Evolutionary conservation across 2,888 invertebrate species (phyloP).

Genomic region (Tinea trinotella): DNA sequence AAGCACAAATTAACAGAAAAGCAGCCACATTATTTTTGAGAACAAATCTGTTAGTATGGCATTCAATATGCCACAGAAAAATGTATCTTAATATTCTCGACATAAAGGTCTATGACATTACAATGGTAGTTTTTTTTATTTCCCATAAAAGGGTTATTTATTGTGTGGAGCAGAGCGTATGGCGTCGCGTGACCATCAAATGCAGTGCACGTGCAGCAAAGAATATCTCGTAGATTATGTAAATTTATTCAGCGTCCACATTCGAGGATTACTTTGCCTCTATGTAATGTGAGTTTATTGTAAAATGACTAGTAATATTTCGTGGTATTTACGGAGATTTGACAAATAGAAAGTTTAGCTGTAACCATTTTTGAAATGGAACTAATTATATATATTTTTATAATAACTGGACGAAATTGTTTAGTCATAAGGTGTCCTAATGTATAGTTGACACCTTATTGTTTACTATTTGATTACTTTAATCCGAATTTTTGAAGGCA

Average conservation of each 20-base stretch:
- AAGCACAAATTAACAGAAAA: too few relatives aligned
- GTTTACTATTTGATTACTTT: too few relatives aligned
- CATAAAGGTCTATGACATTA: not conserved
- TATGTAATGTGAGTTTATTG: not conserved
- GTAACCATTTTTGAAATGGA: too few relatives aligned
- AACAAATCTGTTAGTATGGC: not conserved
- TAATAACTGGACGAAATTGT: too few relatives aligned
- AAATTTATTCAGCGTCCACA: slow-evolving; percentile 34
- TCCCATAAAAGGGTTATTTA: slow-evolving; percentile 4
- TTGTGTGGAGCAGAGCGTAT: slow-evolving; percentile 9
- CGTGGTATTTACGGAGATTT: too few relatives aligned
- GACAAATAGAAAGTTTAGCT: too few relatives aligned
- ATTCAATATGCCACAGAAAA: not conserved
- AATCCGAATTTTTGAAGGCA: too few relatives aligned
- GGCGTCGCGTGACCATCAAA: slow-evolving; percentile 18
- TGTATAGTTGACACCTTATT: too few relatives aligned
- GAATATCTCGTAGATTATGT: slow-evolving; percentile 24
- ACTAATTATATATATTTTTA: too few relatives aligned
- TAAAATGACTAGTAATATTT: not conserved
- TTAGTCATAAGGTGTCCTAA: too few relatives aligned
- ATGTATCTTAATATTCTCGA: not conserved
- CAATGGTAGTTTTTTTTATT: not conserved
- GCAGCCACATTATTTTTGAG: too few relatives aligned
- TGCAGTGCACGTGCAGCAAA: not conserved
- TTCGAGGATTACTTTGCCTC: slow-evolving; percentile 5